Conservation (phyloP, 2,888 invertebrate species). For the Malthinus flaveolus region DNA sequence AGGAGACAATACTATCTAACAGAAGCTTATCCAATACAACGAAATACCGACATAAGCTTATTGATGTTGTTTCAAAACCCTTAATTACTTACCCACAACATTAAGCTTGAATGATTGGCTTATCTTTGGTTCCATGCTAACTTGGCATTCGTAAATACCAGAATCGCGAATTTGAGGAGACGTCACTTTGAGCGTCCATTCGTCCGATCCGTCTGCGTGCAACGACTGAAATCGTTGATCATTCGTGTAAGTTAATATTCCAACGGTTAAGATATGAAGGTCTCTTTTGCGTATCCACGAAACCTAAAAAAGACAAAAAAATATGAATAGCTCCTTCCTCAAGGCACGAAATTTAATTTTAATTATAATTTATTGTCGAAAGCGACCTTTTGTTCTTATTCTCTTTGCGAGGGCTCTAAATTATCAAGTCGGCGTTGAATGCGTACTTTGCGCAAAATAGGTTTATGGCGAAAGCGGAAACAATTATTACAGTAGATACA, state of each 20-base stretch:
- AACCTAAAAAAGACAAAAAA: conserved; percentile 59
- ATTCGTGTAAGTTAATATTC: conserved; percentile 73
- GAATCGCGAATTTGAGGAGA: conserved; percentile 71
- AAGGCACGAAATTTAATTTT: no score
- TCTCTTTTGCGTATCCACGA: conserved; percentile 86
- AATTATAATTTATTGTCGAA: no score
- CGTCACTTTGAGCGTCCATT: conserved; percentile 72
- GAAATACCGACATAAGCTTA: conserved; percentile 1
- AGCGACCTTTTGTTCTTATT: no score
- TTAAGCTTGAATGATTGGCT: conserved; percentile 74
- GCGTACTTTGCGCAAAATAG: no score
- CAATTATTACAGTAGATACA: no score
- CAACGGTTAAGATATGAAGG: conserved; percentile 75
- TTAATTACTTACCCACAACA: conserved; percentile 69
- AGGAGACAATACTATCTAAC: background rate
- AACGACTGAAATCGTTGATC: conserved; percentile 73
- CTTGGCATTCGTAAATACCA: conserved; percentile 76
- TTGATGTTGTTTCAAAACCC: background rate
- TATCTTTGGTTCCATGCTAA: conserved; percentile 78
- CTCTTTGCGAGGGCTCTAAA: no score
- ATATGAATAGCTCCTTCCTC: no score
- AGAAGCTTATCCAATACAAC: background rate
- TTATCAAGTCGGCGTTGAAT: no score
- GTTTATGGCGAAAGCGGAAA: no score
- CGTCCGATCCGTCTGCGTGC: conserved; percentile 72